phyloP scores from a whole-genome alignment of 2,888 invertebrate species.

The Luperina nickerlii region DNA sequence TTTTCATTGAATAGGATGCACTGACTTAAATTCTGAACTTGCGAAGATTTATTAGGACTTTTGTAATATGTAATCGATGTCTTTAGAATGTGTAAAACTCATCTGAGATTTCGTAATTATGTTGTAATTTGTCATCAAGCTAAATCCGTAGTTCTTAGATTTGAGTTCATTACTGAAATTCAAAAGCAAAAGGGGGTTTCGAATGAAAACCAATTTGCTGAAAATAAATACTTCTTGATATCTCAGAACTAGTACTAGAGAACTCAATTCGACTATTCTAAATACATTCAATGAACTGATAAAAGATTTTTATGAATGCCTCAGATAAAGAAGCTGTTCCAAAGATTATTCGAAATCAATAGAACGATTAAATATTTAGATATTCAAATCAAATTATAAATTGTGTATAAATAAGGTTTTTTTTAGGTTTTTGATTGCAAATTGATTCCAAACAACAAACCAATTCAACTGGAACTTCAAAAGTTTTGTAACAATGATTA shows the following conservation, averaged over 20 bases:
- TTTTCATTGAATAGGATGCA: not conserved
- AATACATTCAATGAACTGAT: too few species aligned
- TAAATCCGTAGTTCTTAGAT: not conserved
- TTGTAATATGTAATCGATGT: not conserved
- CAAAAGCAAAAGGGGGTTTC: not conserved
- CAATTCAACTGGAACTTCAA: not conserved
- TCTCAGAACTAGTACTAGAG: not conserved
- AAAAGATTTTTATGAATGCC: not conserved
- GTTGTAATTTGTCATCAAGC: not conserved
- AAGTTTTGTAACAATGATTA: not conserved
- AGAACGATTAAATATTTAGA: conserved; percentile 11
- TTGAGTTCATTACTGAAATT: not conserved
- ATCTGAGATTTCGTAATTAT: not conserved
- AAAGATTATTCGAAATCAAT: conserved; percentile 20
- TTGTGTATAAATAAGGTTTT: not conserved
- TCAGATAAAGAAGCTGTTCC: not conserved
- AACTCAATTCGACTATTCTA: not conserved
- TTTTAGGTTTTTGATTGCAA: conserved; percentile 18
- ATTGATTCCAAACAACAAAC: conserved; percentile 1
- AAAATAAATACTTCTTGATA: not conserved
- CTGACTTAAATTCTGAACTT: not conserved
- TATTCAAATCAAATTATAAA: conserved; percentile 5
- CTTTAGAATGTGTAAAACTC: not conserved
- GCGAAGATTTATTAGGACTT: not conserved
- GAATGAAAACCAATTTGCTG: not conserved